Conservation (phyloP, 2,113 vertebrate species). For the Xenopus tropicalis region UCB_Xtro_10.0 CM004449.2:93605001-93605500, state of each 20-base stretch:
- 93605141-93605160: too few species aligned
- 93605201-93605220: neutral
- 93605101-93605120: too few species aligned
- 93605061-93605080: too few species aligned
- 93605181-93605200: neutral
- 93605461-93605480: neutral
- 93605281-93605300: neutral
- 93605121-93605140: too few species aligned
- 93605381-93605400: neutral
- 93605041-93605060: too few species aligned
- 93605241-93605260: neutral
- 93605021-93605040: too few species aligned
- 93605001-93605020: too few species aligned
- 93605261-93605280: neutral
- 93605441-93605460: neutral
- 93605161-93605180: neutral
- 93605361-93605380: neutral
- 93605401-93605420: neutral
- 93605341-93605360: neutral
- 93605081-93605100: too few species aligned
- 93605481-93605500: neutral
- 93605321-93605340: neutral
- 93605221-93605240: neutral
- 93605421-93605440: neutral
- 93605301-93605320: slow-evolving; percentile 4